Base-by-base conservation (phyloP, 23 tunicate species). In the Styela clava region DNA sequence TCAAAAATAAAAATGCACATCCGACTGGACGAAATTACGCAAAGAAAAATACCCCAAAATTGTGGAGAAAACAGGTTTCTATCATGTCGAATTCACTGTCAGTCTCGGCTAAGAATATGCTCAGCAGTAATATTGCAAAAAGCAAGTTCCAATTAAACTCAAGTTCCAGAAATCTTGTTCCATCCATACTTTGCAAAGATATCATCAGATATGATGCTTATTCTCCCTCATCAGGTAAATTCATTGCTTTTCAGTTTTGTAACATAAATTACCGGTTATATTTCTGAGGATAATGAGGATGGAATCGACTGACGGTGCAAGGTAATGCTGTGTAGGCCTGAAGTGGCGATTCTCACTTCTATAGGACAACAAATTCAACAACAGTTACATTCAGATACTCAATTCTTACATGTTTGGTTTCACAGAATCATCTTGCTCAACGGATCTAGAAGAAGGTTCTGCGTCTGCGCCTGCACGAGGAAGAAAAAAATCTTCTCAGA, bases 341-440 rank as follows among this genome's bases (percentile, higher is more conserved):
- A n/a, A n/a, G n/a, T n/a, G n/a, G n/a, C n/a, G n/a, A n/a, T n/a
- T n/a, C n/a, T n/a, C n/a, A n/a, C n/a, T n/a, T n/a, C n/a, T n/a
- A n/a, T n/a, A n/a, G n/a, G n/a, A n/a, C n/a, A n/a, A n/a, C n/a
- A n/a, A n/a, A n/a, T n/a, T n/a, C n/a, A n/a, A n/a, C n/a, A n/a
- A n/a, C n/a, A n/a, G n/a, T n/a, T n/a, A n/a, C n/a, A n/a, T n/a
- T n/a, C n/a, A n/a, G n/a, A n/a, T n/a, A n/a, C n/a, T n/a, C n/a
- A n/a, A n/a, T n/a, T n/a, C n/a, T n/a, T n/a, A n/a, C n/a, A n/a
- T n/a, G n/a, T n/a, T n/a, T n/a, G n/a, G n/a, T n/a, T n/a, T n/a
- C n/a, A n/a, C n/a, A 91, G 97, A 91, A 62, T 91, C 88, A 69
- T 88, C 82, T 27, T 85, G 86, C 18, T 91, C 97, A 1, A 84